Conservation (phyloP, 2,888 invertebrate species). For the Doris montereyensis region DNA sequence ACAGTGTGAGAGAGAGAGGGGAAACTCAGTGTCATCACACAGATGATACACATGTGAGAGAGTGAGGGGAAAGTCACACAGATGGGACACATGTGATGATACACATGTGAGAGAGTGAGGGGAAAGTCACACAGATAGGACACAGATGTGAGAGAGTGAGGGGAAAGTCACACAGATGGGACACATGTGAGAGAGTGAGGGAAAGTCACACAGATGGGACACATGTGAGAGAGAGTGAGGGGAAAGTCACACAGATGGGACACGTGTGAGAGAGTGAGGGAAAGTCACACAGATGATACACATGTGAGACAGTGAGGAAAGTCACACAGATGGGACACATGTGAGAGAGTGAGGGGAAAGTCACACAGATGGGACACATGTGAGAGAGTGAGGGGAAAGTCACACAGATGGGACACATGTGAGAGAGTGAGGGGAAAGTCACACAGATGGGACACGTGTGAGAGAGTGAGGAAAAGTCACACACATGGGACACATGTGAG, state of each 20-base stretch:
- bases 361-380: neutral
- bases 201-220: neutral
- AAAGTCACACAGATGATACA: conserved; percentile 10
- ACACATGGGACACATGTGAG: no score
- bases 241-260: neutral
- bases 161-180: neutral
- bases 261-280: conserved; percentile 8
- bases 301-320: neutral
- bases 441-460: neutral
- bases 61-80: conserved; percentile 12
- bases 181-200: neutral
- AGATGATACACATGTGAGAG: conserved; percentile 8
- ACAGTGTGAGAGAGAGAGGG: neutral
- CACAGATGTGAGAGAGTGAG: conserved; percentile 27
- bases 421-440: neutral
- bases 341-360: neutral
- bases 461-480: conserved; percentile 7
- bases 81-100: neutral
- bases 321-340: neutral
- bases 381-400: conserved; percentile 20
- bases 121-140: no score
- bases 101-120: no score
- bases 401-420: neutral
- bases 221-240: neutral
- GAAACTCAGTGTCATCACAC: neutral